These are phyloP conservation scores for Laterallus jamaicensis DNA, from an alignment of 2,113 vertebrate genomes.

Conservation along the genomic window DNA sequence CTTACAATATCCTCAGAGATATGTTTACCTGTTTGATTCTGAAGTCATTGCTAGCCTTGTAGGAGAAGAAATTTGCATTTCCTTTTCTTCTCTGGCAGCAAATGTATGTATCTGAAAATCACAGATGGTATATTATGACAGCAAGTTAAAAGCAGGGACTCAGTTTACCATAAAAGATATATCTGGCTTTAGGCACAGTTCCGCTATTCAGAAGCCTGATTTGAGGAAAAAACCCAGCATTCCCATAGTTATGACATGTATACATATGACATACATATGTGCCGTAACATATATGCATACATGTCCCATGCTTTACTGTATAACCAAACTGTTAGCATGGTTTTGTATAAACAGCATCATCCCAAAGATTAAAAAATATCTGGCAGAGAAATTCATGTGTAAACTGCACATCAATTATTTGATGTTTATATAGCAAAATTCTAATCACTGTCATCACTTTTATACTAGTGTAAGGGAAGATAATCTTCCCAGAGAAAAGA, in stretches of 20 bases:
- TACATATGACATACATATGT: neutral
- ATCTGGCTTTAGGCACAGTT: neutral
- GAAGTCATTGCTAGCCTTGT: neutral
- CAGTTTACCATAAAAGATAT: neutral
- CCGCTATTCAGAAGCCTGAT: neutral
- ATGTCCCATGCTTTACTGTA: neutral
- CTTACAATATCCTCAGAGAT: neutral
- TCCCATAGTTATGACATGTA: neutral
- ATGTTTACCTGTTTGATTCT: neutral
- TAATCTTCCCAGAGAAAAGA: neutral
- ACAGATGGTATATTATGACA: neutral
- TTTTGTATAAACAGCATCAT: neutral
- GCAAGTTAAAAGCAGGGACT: neutral
- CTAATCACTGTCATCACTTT: neutral
- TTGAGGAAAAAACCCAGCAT: neutral
- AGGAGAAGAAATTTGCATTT: neutral
- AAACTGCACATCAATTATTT: neutral
- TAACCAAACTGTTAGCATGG: neutral
- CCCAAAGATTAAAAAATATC: neutral
- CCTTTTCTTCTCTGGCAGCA: neutral
- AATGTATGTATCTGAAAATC: neutral
- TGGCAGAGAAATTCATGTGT: neutral
- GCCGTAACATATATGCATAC: neutral
- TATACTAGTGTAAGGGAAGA: neutral
- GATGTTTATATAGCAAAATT: neutral